Evolutionary conservation across 2,888 invertebrate genomes (phyloP), one percentile per base, ranked within the genome.

Genomic region (Cephonodes hylas): DNA sequence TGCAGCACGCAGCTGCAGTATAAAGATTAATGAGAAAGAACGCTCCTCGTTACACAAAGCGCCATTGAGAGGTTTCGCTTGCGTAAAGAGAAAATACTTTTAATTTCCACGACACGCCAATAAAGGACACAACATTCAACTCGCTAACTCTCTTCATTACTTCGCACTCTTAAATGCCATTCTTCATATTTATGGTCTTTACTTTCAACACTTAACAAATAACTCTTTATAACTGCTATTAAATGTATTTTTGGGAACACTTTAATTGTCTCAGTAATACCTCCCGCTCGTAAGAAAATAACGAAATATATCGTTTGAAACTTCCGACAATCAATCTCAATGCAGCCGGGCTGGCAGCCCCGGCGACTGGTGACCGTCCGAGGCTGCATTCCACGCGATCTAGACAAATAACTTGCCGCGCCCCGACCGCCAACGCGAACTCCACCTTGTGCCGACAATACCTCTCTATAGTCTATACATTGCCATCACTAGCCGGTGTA

Each of bases 321-420:
- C 27, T 31, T 53, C 31, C 18, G 10, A 10, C 31, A 8, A 27
- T 53, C 27, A 18, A 18, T 53, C 18, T 15, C 27, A 31, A 4
- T 27, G 61, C 63, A 66, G 61, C 25, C 62, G 38, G 46, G 61
- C 7, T 31, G 53, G 65, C 48, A 62, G 56, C 59, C 42, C 20
- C 42, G 42, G 34, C 44, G 60, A 60, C 64, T 58, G 57, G 58
- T 60, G 63, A 56, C 68, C 63, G 65, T 61, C 67, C 69, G 59
- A 66, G 57, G 60, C 63, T 69, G 75, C 76, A 79, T 79, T 79
- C 78, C 76, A 61, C 69, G 62, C 77, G 72, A 69, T 71, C 74
- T 75, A 73, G 70, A 73, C 78, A 76, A 78, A 77, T 77, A 79
- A 66, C 72, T 69, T 60, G 67, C 66, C 68, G 63, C 70, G 66